phyloP scores from a whole-genome alignment of 2,888 invertebrate genomes.

The Ypsolopha scabrella region DNA sequence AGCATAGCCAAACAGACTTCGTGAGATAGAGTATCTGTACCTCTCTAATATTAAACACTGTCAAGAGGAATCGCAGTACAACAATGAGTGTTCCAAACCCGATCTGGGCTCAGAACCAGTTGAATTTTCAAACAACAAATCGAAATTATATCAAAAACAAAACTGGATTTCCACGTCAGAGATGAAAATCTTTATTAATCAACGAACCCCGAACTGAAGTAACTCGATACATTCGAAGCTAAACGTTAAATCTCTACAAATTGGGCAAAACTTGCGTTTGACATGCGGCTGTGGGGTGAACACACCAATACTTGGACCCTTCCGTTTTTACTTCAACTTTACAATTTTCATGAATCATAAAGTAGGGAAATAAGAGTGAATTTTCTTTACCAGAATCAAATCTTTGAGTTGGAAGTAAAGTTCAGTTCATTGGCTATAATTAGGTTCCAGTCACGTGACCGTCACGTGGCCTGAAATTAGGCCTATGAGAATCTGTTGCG shows the following conservation, averaged over 20 bases:
- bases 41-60: too few relatives aligned
- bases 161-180: too few relatives aligned
- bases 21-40: too few relatives aligned
- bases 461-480: conserved; percentile 5
- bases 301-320: not conserved
- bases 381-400: not conserved
- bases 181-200: too few relatives aligned
- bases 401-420: not conserved
- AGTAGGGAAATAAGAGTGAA: not conserved
- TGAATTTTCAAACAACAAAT: too few relatives aligned
- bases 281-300: not conserved
- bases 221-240: conserved; percentile 6
- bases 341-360: not conserved
- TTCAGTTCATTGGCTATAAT: conserved; percentile 5
- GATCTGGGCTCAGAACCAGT: too few relatives aligned
- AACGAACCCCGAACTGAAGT: too few relatives aligned
- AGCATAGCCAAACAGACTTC: too few relatives aligned
- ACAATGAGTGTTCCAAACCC: too few relatives aligned
- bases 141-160: too few relatives aligned
- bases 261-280: not conserved
- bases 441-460: conserved; percentile 9
- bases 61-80: too few relatives aligned
- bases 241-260: conserved; percentile 20
- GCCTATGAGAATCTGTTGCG: not conserved
- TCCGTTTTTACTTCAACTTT: not conserved